Percentiles rank a stretch among this genome's conserved stretches.
phyloP scores from a whole-genome alignment of 2,888 invertebrate species.

The Myathropa florea region DNA sequence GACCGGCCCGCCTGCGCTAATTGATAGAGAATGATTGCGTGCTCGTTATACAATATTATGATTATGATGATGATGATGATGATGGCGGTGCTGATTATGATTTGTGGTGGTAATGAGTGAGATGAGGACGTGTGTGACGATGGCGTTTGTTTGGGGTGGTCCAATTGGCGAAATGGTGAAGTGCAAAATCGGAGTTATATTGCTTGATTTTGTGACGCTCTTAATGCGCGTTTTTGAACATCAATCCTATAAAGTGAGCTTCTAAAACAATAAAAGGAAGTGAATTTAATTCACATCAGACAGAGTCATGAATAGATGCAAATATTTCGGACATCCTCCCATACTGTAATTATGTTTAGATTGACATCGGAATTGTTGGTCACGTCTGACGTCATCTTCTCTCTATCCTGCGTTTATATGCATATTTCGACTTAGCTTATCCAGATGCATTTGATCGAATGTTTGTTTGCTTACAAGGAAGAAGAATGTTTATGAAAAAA shows the following conservation, averaged over 20 bases:
- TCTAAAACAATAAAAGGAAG: neutral
- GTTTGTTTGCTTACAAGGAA: too few relatives aligned
- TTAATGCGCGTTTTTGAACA: neutral
- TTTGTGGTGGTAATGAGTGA: constrained; percentile 38
- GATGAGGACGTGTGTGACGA: neutral
- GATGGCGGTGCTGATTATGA: constrained; percentile 31
- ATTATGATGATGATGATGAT: constrained; percentile 21
- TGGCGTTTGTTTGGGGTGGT: neutral
- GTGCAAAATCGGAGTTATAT: neutral
- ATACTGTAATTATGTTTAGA: too few relatives aligned
- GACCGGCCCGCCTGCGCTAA: constrained; percentile 51
- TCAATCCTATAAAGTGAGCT: neutral
- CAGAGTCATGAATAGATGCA: too few relatives aligned
- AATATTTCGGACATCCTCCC: too few relatives aligned
- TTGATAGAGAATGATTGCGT: constrained; percentile 57
- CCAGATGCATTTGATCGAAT: too few relatives aligned
- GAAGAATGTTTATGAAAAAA: too few relatives aligned
- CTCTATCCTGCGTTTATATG: too few relatives aligned
- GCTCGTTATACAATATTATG: constrained; percentile 29
- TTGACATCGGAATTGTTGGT: too few relatives aligned
- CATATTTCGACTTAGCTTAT: too few relatives aligned
- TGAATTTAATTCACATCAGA: neutral
- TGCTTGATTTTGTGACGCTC: neutral
- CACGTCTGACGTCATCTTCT: too few relatives aligned
- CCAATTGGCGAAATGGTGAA: neutral